phyloP scores from a whole-genome alignment of 2,113 vertebrate species.

The Plecotus auritus region DNA sequence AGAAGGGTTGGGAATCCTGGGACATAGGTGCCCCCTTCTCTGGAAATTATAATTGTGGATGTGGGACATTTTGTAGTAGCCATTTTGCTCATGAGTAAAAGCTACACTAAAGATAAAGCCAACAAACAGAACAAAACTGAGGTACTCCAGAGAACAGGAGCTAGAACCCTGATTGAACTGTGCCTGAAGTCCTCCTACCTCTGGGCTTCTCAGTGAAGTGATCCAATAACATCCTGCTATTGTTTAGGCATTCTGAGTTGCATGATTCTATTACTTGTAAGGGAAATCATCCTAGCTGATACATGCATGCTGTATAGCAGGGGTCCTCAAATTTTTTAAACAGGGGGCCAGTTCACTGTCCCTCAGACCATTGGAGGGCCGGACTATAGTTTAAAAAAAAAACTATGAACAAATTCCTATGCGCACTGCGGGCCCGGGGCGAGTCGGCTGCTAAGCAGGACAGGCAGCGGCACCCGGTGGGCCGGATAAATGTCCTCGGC shows the following conservation, averaged over 20 bases:
- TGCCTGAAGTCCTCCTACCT: neutral
- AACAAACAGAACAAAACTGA: neutral
- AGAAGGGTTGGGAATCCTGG: neutral
- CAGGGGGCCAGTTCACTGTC: no score
- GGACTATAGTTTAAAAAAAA: no score
- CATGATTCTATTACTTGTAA: neutral
- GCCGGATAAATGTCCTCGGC: no score
- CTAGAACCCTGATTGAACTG: neutral
- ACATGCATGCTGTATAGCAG: neutral
- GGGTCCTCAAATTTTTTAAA: no score
- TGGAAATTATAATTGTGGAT: neutral
- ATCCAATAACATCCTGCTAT: neutral
- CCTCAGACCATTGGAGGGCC: no score
- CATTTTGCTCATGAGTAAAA: neutral
- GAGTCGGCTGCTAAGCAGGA: no score
- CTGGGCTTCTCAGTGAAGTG: neutral
- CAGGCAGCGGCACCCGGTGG: no score
- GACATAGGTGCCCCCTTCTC: neutral
- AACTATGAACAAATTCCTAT: no score
- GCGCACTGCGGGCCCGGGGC: no score
- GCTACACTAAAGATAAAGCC: neutral
- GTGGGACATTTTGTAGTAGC: neutral
- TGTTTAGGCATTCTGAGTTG: neutral
- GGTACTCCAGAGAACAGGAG: neutral
- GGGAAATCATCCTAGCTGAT: neutral